Base-by-base conservation (phyloP, 2,113 vertebrate species). In the Ammodytes dubius region DNA sequence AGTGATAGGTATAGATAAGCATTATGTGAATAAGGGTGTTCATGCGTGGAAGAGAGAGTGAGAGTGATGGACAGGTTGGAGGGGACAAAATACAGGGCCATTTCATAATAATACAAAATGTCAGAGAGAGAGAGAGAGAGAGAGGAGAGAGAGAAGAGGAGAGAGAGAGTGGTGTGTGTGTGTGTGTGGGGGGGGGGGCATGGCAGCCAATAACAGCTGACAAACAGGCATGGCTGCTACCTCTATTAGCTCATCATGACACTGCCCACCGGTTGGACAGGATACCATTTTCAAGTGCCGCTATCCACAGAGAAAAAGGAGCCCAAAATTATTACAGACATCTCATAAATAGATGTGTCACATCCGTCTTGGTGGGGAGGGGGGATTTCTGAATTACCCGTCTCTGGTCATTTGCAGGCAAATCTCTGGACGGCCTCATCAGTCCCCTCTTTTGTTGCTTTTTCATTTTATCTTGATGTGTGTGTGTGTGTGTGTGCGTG, bases 191-290 rank as follows among this genome's bases (percentile, higher is more conserved):
- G 27, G 27, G 27, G 27, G 27, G 27, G 27, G 27, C 3, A 1
- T 70, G 54, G 71, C 71, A 83, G 86, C 87, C 94, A 91, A 89
- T 92, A 89, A 90, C 87, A 91, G 81, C 40, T 57, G 74, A 91
- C 91, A 89, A 91, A 92, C 75, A 88, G 81, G 68, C 85, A 69
- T 17, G 66, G 87, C 85, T 75, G 74, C 82, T 80, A 83, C 79
- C 67, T 91, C 91, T 82, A 93, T 94, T 92, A 92, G 76, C 85
- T 27, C 81, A 37, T 91, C 85, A 94, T 94, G 90, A 91, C 54
- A 35, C 75, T 45, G 76, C 80, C 74, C 81, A 72, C 81, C 71
- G 13, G 27, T 75, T 84, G 87, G 91, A 91, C 86, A 87, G 87
- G 84, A 89, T 72, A 79, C 77, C 74, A 68, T 83, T 91, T 85